Conservation (phyloP, 1,140 invertebrate genomes). For the Arion vulgaris region DNA sequence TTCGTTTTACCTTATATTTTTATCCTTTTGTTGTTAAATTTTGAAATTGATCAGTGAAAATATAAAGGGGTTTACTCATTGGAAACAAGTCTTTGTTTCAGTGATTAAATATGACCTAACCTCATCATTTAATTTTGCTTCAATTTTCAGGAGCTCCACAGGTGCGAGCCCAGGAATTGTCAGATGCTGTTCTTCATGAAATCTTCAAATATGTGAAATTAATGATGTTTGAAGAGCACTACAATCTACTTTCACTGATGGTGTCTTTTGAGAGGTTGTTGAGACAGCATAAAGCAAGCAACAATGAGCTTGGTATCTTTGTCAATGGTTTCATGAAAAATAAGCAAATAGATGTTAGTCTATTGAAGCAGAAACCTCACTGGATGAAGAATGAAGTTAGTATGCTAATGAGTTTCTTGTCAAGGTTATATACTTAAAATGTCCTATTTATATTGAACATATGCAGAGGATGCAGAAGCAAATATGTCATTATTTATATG, state of each 20-base stretch:
- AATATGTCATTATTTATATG: too few relatives aligned
- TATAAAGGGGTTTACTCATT: too few relatives aligned
- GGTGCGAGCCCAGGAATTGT: constrained; percentile 67
- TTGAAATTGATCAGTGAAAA: too few relatives aligned
- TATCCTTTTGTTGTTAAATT: too few relatives aligned
- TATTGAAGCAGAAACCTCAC: constrained; percentile 59
- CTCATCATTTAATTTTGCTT: too few relatives aligned
- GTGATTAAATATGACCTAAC: too few relatives aligned
- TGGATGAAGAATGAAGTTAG: constrained; percentile 65
- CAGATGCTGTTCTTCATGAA: constrained; percentile 62
- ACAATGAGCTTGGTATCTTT: constrained; percentile 67
- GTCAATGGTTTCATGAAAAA: constrained; percentile 67
- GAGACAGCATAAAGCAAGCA: constrained; percentile 56
- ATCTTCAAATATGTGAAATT: constrained; percentile 62
- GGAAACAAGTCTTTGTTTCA: too few relatives aligned
- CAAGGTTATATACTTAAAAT: too few relatives aligned
- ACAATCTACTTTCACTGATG: constrained; percentile 61
- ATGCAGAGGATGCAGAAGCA: too few relatives aligned
- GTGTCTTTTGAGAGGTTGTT: constrained; percentile 66
- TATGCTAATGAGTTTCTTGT: neutral
- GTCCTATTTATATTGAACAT: too few relatives aligned
- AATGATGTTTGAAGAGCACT: constrained; percentile 71
- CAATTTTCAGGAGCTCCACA: constrained; percentile 59
- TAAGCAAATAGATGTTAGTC: constrained; percentile 50
- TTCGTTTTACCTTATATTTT: too few relatives aligned